Conservation (phyloP, 2,113 vertebrate species). For the Microtus montanus region DNA sequence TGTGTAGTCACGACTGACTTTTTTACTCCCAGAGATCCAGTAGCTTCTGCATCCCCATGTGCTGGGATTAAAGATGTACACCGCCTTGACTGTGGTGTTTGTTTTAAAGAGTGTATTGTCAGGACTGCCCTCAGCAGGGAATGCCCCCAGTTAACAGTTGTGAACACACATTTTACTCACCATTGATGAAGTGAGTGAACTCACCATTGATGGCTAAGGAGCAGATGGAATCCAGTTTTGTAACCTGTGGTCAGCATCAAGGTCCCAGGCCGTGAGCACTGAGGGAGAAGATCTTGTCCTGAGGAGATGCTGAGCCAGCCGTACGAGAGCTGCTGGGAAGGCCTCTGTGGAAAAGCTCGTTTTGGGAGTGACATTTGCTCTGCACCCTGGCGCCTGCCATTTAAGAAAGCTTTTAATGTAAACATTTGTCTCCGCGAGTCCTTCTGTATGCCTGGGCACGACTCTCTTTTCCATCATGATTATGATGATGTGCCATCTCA, state of each 20-base stretch:
- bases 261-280: background rate
- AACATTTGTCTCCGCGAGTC: background rate
- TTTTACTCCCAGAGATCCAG: background rate
- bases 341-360: background rate
- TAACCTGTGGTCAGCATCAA: background rate
- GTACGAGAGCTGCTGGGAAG: background rate
- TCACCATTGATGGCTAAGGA: background rate
- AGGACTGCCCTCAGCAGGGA: background rate
- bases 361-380: background rate
- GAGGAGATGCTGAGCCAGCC: background rate
- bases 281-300: background rate
- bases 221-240: background rate
- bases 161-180: background rate
- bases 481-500: constrained; percentile 61
- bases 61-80: background rate
- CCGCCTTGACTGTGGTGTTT: background rate
- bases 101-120: background rate
- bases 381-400: background rate
- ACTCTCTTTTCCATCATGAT: constrained; percentile 46
- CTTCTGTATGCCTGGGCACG: constrained; percentile 43
- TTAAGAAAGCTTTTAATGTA: background rate
- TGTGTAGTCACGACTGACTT: background rate
- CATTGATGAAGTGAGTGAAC: background rate
- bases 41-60: background rate
- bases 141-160: background rate